phyloP scores from a whole-genome alignment of 2,888 invertebrate species.

The Prosopocoilus inquinatus region DNA sequence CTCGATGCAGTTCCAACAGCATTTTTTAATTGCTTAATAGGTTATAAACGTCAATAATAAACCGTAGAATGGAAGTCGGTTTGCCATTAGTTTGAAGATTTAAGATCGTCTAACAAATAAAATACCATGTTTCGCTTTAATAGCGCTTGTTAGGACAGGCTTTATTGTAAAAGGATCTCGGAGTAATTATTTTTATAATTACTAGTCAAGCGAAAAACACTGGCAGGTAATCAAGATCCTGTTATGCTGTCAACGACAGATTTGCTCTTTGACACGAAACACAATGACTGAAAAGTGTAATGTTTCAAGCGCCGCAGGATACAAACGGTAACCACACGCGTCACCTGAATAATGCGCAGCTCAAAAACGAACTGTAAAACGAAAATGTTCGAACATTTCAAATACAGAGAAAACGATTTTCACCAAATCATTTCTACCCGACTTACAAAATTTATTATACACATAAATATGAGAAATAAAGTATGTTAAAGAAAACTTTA shows the following conservation, averaged over 20 bases:
- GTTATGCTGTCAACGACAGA: slow-evolving; percentile 30
- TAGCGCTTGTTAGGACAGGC: slow-evolving; percentile 17
- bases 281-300: slow-evolving; percentile 33
- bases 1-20: too few species aligned
- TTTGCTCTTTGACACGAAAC: slow-evolving; percentile 30
- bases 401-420: not conserved
- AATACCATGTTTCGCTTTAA: slow-evolving; percentile 13
- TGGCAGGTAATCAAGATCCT: slow-evolving; percentile 29
- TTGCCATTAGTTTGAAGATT: slow-evolving; percentile 14
- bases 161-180: slow-evolving; percentile 34
- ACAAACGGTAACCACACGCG: slow-evolving; percentile 11
- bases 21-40: too few species aligned
- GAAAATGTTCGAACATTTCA: not conserved
- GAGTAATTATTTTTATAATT: slow-evolving; percentile 44
- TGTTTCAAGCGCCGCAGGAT: slow-evolving; percentile 26
- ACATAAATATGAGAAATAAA: too few species aligned
- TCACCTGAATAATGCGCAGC: not conserved
- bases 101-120: slow-evolving; percentile 15
- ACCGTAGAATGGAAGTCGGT: too few species aligned
- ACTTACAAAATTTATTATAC: too few species aligned
- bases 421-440: too few species aligned
- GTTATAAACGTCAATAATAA: too few species aligned
- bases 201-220: slow-evolving; percentile 37
- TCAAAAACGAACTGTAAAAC: not conserved
- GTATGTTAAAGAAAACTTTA: too few species aligned